Evolutionary conservation across 2,797 vertebrate genomes (phyloP).

Genomic region (Capromys pilorides): DNA sequence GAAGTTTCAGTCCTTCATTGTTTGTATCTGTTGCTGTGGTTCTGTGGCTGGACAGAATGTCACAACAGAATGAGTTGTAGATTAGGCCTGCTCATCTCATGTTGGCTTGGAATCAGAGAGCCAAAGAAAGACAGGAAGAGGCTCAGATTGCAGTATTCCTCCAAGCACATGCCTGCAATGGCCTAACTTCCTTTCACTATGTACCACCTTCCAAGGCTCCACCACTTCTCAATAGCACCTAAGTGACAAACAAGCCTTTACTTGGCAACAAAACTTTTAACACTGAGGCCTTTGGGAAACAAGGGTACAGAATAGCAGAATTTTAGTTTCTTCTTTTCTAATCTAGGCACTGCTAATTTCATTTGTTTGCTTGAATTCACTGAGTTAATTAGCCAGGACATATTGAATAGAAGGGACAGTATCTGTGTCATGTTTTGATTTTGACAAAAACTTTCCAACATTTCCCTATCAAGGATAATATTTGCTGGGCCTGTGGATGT

Average conservation of each 20-base stretch:
- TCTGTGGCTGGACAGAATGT: background rate
- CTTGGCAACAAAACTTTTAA: background rate
- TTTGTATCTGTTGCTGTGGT: background rate
- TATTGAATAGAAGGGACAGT: slow-evolving; percentile 1
- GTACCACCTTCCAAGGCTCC: background rate
- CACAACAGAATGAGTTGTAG: background rate
- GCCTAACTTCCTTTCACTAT: background rate
- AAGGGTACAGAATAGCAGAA: background rate
- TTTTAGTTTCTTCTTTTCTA: background rate
- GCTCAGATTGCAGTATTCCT: background rate
- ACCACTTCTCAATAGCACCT: background rate
- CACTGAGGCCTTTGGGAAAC: background rate
- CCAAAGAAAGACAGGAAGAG: background rate
- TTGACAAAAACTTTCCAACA: background rate
- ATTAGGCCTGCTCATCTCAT: background rate
- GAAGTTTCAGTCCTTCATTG: background rate
- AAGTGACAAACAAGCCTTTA: background rate
- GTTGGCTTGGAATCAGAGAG: background rate
- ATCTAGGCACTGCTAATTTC: background rate
- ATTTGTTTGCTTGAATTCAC: slow-evolving; percentile 20
- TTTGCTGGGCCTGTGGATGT: background rate
- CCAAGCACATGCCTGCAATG: background rate
- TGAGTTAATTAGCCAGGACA: background rate
- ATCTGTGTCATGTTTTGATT: background rate
- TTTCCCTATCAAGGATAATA: background rate